A percentile compares a stretch with the other conserved stretches of the same genome.
Conservation (phyloP, 2,797 vertebrate genomes). For the Fratercula arctica region DNA sequence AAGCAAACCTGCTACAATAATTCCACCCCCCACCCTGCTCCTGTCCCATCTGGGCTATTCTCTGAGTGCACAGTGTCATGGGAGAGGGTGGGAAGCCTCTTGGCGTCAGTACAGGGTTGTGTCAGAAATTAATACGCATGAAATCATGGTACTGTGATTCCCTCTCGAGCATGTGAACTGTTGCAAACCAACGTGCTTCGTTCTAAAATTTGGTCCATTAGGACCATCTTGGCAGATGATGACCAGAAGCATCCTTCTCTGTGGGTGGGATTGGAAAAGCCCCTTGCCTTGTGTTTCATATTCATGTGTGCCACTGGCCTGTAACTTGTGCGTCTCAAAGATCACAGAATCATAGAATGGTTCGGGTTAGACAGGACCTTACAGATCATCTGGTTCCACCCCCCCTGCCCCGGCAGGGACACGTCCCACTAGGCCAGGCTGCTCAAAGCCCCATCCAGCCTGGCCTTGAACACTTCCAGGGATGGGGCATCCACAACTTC, state of each 20-base stretch:
- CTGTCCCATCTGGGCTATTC: neutral
- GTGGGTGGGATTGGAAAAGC: neutral
- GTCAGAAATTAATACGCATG: neutral
- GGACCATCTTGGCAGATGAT: neutral
- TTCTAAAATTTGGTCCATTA: neutral
- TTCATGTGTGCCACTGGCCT: neutral
- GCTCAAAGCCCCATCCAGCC: no score
- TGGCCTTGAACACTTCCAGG: no score
- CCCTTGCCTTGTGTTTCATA: neutral
- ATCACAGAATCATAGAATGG: no score
- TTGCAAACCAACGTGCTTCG: neutral
- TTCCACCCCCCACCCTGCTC: neutral
- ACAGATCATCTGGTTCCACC: no score
- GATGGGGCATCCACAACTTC: no score
- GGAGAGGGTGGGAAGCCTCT: neutral
- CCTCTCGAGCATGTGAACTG: rapidly evolving
- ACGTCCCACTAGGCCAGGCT: no score
- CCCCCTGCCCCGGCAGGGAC: no score
- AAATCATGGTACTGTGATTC: neutral
- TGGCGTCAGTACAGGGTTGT: rapidly evolving
- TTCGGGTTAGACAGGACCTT: no score
- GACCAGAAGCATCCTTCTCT: neutral
- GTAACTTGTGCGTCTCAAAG: neutral
- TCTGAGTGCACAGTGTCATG: neutral
- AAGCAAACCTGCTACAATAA: neutral